Base-by-base conservation (phyloP, 2,797 vertebrate species). In the Rhinogobio ventralis region DNA sequence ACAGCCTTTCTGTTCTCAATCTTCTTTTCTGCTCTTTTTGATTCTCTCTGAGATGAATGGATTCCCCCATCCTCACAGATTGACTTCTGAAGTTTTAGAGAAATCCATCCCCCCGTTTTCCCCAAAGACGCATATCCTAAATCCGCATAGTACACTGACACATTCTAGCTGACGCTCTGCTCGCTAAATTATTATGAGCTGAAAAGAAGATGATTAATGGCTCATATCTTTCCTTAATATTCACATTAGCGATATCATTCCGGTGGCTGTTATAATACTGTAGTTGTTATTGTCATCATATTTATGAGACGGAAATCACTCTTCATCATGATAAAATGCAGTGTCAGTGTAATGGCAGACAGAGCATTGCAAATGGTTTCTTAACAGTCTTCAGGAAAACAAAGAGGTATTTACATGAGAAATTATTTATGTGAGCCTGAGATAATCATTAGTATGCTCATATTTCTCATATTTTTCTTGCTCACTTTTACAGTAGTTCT, bases 351-450 rank as follows among this genome's bases (percentile, higher is more conserved):
- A 86, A 78, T 86, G 83, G 83, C 86, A 86, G 81, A 85, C 86
- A 87, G 73, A 82, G 86, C 62, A 67, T 89, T 90, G 80, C 76
- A 64, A 86, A 88, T 90, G 86, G 71, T 77, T 86, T 88, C 87
- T 88, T 86, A 85, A 81, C 75, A 28, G 30, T 15, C 66, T 82
- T 85, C 77, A 84, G 55, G 36, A 39, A 49, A 87, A 84, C 87
- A 85, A 76, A 88, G 79, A 89, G 66, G 62, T 89, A 73, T 49
- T 64, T 19, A 72, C 33, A 67, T 42, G 10, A 67, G 20, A 79
- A 39, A 72, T 25, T 14, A 71, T 86, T 83, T 82, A 76, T 84
- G 67, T 78, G 60, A 15, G 11, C 25, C 4, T 62, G 74, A 73
- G 68, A 83, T 76, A 66, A 81, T 85, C 55, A 49, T 78, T 81